These are phyloP conservation scores for Tachina lurida DNA, from an alignment of 2,888 invertebrate species.

Conservation along the genomic window DNA sequence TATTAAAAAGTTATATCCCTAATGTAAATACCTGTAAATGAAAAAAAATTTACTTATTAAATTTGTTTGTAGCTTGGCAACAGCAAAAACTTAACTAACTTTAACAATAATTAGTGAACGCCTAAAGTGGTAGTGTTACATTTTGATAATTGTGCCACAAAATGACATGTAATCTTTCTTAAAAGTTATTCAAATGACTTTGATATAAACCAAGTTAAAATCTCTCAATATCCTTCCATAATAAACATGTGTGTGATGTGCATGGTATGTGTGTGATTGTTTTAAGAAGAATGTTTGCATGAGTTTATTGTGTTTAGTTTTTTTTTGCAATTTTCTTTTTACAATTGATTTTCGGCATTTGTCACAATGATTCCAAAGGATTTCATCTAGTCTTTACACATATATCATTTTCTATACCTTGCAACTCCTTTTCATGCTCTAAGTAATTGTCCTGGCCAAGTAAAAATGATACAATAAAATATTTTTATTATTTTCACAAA, in stretches of 20 bases:
- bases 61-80: conserved; percentile 12
- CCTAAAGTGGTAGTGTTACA: conserved; percentile 77
- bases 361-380: conserved; percentile 48
- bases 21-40: neutral
- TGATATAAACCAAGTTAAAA: conserved; percentile 32
- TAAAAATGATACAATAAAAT: conserved; percentile 9
- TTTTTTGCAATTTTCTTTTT: conserved; percentile 58
- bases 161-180: conserved; percentile 79
- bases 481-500: conserved; percentile 29
- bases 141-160: conserved; percentile 80
- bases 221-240: neutral
- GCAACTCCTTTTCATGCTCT: neutral
- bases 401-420: conserved; percentile 6
- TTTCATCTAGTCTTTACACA: conserved; percentile 25
- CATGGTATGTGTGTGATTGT: neutral
- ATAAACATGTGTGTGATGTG: neutral
- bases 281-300: conserved; percentile 2
- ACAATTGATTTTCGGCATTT: conserved; percentile 64
- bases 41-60: neutral
- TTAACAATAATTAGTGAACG: conserved; percentile 80
- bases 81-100: conserved; percentile 19
- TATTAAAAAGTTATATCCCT: too few relatives aligned
- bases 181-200: conserved; percentile 79
- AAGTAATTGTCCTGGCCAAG: conserved; percentile 27
- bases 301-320: conserved; percentile 13